phyloP scores from a whole-genome alignment of 2,113 vertebrate species.

The Haemorhous mexicanus region DNA sequence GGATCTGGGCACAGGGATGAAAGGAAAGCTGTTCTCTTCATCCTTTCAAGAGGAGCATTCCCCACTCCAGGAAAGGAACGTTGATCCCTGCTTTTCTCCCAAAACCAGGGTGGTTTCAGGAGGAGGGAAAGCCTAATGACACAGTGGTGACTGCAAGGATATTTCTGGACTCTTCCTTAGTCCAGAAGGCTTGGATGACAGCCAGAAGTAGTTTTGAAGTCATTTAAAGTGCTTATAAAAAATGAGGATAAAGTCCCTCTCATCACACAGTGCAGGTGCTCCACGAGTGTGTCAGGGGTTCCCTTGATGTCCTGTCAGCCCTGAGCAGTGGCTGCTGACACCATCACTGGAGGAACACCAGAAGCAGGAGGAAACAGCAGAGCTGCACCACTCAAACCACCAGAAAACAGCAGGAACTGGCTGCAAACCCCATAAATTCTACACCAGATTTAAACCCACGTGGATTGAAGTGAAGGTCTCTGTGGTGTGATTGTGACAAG shows the following conservation, averaged over 20 bases:
- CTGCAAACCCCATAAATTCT: fast-evolving
- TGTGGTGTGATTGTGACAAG: neutral
- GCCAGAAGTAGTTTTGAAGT: neutral
- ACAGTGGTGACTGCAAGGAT: neutral
- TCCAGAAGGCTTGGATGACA: neutral
- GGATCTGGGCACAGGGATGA: neutral
- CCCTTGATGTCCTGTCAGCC: neutral
- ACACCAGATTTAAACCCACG: neutral
- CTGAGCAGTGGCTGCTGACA: neutral
- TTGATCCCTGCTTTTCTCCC: neutral
- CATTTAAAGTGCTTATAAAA: neutral
- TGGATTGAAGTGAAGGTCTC: neutral
- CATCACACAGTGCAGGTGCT: neutral
- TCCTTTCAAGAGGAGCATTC: neutral
- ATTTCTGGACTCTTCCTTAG: neutral
- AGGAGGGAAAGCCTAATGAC: neutral
- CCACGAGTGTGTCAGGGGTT: neutral
- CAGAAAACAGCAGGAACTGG: neutral
- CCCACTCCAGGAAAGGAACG: neutral
- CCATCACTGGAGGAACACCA: neutral
- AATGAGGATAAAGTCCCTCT: neutral
- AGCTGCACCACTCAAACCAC: neutral
- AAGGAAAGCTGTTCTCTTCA: neutral
- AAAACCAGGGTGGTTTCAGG: neutral
- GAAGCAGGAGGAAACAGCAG: neutral